Conservation (phyloP, 2,888 invertebrate genomes). For the Volucella inflata region DNA sequence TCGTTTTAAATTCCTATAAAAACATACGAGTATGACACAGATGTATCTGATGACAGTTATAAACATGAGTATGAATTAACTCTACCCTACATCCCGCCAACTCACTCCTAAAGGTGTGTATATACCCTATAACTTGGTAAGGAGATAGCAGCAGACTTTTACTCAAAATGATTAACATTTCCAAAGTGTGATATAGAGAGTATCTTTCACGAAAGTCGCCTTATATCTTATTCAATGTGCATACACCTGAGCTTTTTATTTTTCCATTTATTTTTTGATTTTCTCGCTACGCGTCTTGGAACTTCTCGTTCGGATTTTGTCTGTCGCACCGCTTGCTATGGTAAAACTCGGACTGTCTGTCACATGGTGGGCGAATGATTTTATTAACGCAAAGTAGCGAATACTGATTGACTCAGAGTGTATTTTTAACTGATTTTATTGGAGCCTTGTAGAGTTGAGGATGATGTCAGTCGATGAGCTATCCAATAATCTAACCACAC, state of each 20-base stretch:
- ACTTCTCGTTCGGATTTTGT: slow-evolving; percentile 23
- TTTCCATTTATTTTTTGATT: not conserved
- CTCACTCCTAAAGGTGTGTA: no score
- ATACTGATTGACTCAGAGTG: slow-evolving; percentile 60
- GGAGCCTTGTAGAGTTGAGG: slow-evolving; percentile 47
- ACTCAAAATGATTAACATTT: slow-evolving; percentile 26
- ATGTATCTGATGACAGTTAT: no score
- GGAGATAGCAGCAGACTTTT: slow-evolving; percentile 5
- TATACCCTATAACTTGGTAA: not conserved
- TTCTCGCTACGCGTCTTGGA: not conserved
- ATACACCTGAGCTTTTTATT: slow-evolving; percentile 18
- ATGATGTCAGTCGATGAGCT: slow-evolving; percentile 68
- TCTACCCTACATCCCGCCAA: no score
- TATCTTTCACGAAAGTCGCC: slow-evolving; percentile 16
- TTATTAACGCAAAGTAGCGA: slow-evolving; percentile 46
- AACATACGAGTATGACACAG: no score
- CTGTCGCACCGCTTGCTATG: slow-evolving; percentile 18
- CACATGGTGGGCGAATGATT: slow-evolving; percentile 65
- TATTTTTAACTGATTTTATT: slow-evolving; percentile 63
- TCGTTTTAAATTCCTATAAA: no score
- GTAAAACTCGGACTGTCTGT: slow-evolving; percentile 34
- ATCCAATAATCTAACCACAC: slow-evolving; percentile 12
- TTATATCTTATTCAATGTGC: slow-evolving; percentile 31
- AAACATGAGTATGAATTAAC: no score
- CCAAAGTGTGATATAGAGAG: slow-evolving; percentile 34